Percentiles rank a stretch among this genome's conserved stretches.
These are phyloP conservation scores for Pheosia tremula DNA, from an alignment of 2,888 invertebrate species.

Conservation along the genomic window DNA sequence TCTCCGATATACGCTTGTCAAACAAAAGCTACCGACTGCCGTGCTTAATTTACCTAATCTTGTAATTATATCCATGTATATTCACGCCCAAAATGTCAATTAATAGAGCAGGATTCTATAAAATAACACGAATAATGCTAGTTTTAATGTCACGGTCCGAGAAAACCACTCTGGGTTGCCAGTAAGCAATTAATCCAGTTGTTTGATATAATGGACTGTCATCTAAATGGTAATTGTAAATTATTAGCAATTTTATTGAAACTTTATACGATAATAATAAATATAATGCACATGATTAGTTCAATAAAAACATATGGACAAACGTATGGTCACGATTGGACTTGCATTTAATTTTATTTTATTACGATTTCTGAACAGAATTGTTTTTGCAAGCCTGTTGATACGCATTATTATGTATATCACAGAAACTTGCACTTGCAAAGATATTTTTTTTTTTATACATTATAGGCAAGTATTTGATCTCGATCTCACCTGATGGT, in stretches of 20 bases:
- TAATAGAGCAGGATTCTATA: constrained; percentile 44
- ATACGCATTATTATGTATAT: too few relatives aligned
- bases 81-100: constrained; percentile 44
- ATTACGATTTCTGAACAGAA: too few relatives aligned
- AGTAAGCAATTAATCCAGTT: constrained; percentile 41
- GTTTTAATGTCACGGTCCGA: constrained; percentile 58
- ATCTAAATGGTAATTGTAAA: constrained; percentile 15
- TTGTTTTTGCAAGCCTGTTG: too few relatives aligned
- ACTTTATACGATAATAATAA: constrained; percentile 10
- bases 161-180: constrained; percentile 36
- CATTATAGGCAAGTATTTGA: too few relatives aligned
- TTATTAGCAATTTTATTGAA: constrained; percentile 21
- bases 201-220: constrained; percentile 23
- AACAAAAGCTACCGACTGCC: too few relatives aligned
- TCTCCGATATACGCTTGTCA: too few relatives aligned
- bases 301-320: constrained; percentile 6
- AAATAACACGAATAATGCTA: constrained; percentile 33
- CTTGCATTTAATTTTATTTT: background rate
- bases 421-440: too few relatives aligned
- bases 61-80: constrained; percentile 13
- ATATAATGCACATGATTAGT: background rate
- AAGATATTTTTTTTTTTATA: too few relatives aligned
- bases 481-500: too few relatives aligned
- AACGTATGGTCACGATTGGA: constrained; percentile 2
- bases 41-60: constrained; percentile 3